Evolutionary conservation across 2,113 vertebrate genomes (phyloP).

Genomic region (Arvicanthis niloticus): DNA sequence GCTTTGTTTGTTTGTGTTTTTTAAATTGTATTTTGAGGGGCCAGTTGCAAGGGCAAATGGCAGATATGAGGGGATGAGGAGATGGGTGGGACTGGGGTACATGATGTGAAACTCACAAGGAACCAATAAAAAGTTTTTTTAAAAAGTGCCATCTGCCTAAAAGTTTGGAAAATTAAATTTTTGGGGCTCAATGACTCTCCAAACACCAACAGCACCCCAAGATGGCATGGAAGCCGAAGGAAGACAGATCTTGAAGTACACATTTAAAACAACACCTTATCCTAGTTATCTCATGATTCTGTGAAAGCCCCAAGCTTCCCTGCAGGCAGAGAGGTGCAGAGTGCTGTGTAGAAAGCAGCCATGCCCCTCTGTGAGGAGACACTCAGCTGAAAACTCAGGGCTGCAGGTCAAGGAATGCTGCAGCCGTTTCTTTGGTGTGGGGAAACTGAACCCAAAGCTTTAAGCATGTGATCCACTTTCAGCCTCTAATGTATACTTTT

Average conservation of each 20-base stretch:
- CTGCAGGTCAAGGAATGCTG: background rate
- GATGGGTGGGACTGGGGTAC: too few relatives aligned
- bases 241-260: conserved; percentile 1
- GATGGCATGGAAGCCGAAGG: background rate
- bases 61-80: too few relatives aligned
- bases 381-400: background rate
- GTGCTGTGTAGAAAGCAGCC: background rate
- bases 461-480: background rate
- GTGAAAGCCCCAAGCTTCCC: conserved; percentile 28
- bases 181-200: background rate
- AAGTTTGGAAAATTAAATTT: background rate
- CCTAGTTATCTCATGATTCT: background rate
- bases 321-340: background rate
- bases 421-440: background rate
- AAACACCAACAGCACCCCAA: background rate
- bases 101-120: too few relatives aligned
- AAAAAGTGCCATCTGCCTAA: background rate
- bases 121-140: too few relatives aligned
- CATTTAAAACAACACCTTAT: conserved; percentile 14
- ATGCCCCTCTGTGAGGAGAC: background rate
- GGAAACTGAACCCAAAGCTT: background rate
- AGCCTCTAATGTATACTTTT: background rate
- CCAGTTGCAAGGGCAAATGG: too few relatives aligned
- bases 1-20: too few relatives aligned
- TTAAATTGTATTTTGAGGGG: too few relatives aligned